Evolutionary conservation across 2,113 vertebrate genomes (phyloP).

Genomic region (Panurus biarmicus): DNA sequence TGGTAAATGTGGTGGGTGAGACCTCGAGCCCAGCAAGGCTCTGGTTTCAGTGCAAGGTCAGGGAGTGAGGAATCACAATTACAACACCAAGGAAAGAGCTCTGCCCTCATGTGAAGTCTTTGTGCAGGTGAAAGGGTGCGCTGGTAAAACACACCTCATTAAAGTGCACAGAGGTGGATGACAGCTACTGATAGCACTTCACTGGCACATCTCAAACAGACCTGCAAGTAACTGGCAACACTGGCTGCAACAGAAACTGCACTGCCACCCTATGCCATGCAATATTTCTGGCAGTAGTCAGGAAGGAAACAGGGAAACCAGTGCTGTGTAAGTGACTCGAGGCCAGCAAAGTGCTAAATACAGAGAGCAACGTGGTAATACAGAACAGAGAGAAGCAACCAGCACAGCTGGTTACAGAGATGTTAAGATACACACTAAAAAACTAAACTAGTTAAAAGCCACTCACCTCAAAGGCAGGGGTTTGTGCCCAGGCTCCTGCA

Average conservation of each 20-base stretch:
- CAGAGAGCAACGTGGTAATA: fast-evolving
- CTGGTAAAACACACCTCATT: not conserved
- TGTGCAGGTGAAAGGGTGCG: not conserved
- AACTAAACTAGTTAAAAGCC: not conserved
- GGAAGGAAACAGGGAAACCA: not conserved
- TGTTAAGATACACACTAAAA: not conserved
- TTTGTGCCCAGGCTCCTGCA: not conserved
- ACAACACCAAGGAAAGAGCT: not conserved
- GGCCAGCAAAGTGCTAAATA: not conserved
- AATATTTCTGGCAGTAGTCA: not conserved
- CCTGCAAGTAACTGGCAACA: not conserved
- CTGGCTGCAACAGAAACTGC: not conserved
- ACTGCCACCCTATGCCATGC: not conserved
- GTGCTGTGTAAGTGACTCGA: not conserved
- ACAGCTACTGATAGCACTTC: fast-evolving
- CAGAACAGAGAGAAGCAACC: not conserved
- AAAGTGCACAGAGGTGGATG: not conserved
- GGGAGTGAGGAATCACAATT: not conserved
- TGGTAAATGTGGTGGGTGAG: not conserved
- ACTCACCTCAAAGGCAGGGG: not conserved
- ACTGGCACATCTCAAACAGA: not conserved
- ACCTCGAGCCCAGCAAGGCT: not conserved
- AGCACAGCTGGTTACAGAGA: not conserved
- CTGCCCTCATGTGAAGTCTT: not conserved
- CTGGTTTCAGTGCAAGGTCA: not conserved